These are phyloP conservation scores for Aphaenogaster rudis DNA, from an alignment of 1,140 invertebrate species.

Conservation along the genomic window DNA sequence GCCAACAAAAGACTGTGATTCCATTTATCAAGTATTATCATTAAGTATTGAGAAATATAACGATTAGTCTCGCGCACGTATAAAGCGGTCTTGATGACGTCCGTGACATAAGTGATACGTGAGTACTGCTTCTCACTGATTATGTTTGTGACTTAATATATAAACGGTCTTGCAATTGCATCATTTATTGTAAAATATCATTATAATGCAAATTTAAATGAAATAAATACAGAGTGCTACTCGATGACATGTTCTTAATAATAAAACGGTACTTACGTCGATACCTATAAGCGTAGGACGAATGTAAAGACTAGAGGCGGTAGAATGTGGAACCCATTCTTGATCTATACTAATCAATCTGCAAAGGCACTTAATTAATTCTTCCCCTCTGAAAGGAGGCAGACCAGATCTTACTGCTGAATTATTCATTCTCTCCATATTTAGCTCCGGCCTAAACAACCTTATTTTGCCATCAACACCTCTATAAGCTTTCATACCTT, in stretches of 20 bases:
- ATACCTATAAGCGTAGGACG: conserved; percentile 98
- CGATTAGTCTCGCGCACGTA: conserved; percentile 49
- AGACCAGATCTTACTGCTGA: conserved; percentile 95
- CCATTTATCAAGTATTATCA: conserved; percentile 74
- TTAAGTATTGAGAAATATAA: conserved; percentile 75
- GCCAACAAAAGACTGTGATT: conserved; percentile 63
- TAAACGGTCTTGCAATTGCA: not conserved
- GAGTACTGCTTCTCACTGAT: conserved; percentile 40
- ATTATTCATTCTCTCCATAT: conserved; percentile 97
- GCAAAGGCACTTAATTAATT: conserved; percentile 95
- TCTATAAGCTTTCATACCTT: conserved; percentile 99
- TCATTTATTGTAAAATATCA: conserved; percentile 38
- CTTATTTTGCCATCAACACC: conserved; percentile 97
- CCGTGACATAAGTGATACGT: conserved; percentile 71
- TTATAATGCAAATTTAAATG: not conserved
- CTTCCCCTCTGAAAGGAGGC: conserved; percentile 95
- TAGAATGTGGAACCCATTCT: conserved; percentile 98
- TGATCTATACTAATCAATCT: conserved; percentile 96
- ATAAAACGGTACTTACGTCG: conserved; percentile 91
- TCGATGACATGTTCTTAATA: conserved; percentile 25
- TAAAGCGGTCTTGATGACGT: conserved; percentile 66
- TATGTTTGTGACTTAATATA: conserved; percentile 11
- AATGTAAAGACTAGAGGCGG: conserved; percentile 96
- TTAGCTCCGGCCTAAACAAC: conserved; percentile 97
- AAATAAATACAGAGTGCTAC: not conserved